phyloP scores from a whole-genome alignment of 2,113 vertebrate genomes.

The Cyanoderma ruficeps region DNA sequence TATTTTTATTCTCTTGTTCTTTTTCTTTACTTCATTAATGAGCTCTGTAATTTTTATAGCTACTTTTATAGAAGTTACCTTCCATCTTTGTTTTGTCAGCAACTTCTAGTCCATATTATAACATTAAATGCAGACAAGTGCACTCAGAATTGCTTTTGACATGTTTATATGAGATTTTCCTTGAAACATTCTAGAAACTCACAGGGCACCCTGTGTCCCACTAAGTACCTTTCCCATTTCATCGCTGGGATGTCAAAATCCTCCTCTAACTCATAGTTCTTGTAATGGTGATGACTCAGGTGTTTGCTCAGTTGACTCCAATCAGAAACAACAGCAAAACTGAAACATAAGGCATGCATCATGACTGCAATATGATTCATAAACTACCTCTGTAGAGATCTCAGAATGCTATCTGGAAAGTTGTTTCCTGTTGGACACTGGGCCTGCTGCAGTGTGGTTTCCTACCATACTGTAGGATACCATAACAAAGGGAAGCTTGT shows the following conservation, averaged over 20 bases:
- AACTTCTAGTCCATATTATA: background rate
- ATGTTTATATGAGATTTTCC: background rate
- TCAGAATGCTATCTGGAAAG: background rate
- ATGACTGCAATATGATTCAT: background rate
- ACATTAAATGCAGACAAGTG: background rate
- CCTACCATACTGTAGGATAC: fast-evolving
- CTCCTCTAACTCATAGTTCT: background rate
- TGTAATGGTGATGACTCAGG: background rate
- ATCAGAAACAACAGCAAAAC: background rate
- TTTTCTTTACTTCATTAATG: background rate
- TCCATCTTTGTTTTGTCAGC: background rate
- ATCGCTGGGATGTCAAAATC: background rate
- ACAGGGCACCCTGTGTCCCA: background rate
- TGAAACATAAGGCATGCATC: background rate
- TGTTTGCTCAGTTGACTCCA: background rate
- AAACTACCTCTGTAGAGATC: background rate
- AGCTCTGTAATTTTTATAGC: background rate
- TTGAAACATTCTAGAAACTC: background rate
- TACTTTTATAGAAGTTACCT: background rate
- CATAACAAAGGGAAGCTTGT: background rate
- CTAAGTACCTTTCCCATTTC: background rate
- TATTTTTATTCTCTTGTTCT: background rate
- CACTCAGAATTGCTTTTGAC: background rate
- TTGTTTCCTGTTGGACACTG: background rate
- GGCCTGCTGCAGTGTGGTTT: background rate